Conservation (phyloP, 2,113 vertebrate genomes). For the Ammodramus savannarum region DNA sequence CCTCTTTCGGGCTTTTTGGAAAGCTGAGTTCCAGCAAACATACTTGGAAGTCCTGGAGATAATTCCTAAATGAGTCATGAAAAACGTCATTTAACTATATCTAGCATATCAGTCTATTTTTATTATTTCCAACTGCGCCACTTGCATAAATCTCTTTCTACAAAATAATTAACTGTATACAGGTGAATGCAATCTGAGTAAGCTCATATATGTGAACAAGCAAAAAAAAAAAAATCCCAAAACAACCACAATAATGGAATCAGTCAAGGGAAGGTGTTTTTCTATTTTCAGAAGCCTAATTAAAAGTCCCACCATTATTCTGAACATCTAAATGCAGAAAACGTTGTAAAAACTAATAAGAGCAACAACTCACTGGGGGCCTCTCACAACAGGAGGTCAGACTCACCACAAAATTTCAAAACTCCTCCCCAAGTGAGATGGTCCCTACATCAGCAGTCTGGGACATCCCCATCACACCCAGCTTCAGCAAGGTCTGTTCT, state of each 20-base stretch:
- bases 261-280: neutral
- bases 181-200: neutral
- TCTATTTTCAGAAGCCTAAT: neutral
- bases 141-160: neutral
- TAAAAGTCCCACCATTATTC: neutral
- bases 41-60: neutral
- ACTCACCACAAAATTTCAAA: neutral
- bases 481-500: neutral
- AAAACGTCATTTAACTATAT: neutral
- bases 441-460: neutral
- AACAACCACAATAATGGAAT: neutral
- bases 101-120: neutral
- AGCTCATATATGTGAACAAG: neutral
- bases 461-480: neutral
- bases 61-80: neutral
- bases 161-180: neutral
- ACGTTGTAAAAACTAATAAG: neutral
- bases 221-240: neutral
- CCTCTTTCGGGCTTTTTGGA: neutral
- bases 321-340: neutral
- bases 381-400: neutral
- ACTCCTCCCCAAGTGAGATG: neutral
- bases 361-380: neutral
- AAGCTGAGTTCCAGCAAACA: neutral
- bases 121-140: neutral